Evolutionary conservation across 1,140 invertebrate genomes (phyloP).

Genomic region (Homalodisca vitripennis): DNA sequence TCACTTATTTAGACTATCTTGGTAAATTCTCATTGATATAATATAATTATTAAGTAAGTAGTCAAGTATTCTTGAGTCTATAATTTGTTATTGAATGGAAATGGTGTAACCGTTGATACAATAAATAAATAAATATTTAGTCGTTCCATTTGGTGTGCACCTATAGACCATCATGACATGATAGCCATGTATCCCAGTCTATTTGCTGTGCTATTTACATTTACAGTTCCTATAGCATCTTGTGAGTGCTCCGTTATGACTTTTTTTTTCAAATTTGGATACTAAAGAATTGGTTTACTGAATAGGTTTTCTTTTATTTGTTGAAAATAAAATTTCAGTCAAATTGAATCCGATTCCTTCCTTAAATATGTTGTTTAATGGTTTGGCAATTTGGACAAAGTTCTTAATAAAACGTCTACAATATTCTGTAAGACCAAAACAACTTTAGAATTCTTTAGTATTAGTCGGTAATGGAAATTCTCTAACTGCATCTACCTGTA

Average conservation of each 20-base stretch:
- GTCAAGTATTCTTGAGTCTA: no score
- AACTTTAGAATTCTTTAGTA: conserved; percentile 35
- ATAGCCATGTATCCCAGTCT: conserved; percentile 43
- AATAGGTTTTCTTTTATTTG: neutral
- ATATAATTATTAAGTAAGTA: no score
- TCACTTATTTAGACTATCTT: no score
- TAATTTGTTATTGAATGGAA: no score
- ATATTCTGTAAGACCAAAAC: neutral
- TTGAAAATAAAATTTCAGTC: neutral
- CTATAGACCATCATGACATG: conserved; percentile 25
- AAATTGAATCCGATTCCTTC: neutral
- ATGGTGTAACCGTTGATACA: no score
- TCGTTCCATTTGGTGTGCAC: conserved; percentile 1
- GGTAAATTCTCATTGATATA: no score
- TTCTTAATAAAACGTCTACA: neutral
- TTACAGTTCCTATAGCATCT: neutral
- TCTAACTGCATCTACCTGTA: neutral
- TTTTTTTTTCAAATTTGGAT: conserved; percentile 15
- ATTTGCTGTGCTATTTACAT: conserved; percentile 20
- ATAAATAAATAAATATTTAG: no score
- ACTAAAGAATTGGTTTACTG: neutral
- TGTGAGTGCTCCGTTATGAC: neutral
- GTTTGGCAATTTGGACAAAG: neutral
- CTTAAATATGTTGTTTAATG: neutral
- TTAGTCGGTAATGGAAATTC: neutral